Base-by-base conservation (phyloP, 1,140 invertebrate species). In the Panagrolaimus sp. region DNA sequence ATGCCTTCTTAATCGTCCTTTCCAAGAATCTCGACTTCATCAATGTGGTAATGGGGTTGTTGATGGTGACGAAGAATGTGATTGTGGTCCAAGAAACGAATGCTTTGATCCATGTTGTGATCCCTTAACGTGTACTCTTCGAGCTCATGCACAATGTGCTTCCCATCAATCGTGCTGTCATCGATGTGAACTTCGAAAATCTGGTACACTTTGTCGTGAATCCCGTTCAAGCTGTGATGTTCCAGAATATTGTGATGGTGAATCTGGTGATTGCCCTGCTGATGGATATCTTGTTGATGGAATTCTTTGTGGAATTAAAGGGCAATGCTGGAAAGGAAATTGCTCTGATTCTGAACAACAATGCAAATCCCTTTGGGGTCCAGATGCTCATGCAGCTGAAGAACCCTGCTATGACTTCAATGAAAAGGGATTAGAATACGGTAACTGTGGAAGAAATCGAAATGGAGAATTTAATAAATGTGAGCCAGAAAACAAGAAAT, bases 261-360 rank as follows among this genome's bases (percentile, higher is more conserved):
- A 65, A 63, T 75, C 65, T n/a, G 82, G 78, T n/a, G 75, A 81
- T 55, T 83, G 81, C 68, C 81, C 81, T 0, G 17, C 76, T 12
- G 81, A 83, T 52, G 80, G 78, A 45, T 74, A 83, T 69, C 68
- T 83, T 24, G 68, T 83, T 43, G 83, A 83, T 71, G 81, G 81
- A 12, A 75, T 77, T 8, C 43, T 65, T 10, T 83, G 81, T 66
- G 82, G 78, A 52, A 52, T 81, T 3, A 77, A 83, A 52, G 83
- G 81, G 45, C 75, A 79, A 43, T 82, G 80, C 62, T 82, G 80
- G 80, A 74, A 82, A 46, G 80, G 80, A 28, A 78, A 82, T 43
- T 83, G 80, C 66, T 70, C 73, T 3, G 80, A 82, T 73, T 46
- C 70, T 15, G 75, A 82, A 48, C 55, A 68, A 28, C 80, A 82